A percentile compares a stretch with the other conserved stretches of the same genome.
phyloP scores from a whole-genome alignment of 1,140 invertebrate species.

The Panagrolaimus sp. region DNA sequence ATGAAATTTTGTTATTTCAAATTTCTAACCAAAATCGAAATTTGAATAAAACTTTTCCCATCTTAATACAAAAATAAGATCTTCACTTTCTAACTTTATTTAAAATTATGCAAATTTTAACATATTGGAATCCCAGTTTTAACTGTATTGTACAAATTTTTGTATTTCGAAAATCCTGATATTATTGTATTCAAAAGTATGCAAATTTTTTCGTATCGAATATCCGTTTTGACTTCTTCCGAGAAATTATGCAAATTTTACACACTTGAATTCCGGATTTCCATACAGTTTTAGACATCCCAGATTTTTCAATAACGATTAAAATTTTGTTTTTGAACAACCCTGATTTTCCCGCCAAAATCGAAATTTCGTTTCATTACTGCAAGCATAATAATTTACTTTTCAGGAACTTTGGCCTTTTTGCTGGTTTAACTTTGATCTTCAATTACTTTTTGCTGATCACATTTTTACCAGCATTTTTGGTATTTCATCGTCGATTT shows the following conservation, averaged over 20 bases:
- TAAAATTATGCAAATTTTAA: no score
- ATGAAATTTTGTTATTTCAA: no score
- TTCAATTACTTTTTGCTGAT: conserved; percentile 55
- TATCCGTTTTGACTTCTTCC: not conserved
- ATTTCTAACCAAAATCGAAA: no score
- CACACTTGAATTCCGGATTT: conserved; percentile 7
- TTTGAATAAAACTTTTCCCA: no score
- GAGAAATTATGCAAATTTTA: not conserved
- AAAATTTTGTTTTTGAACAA: conserved; percentile 8
- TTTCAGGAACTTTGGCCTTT: conserved; percentile 54
- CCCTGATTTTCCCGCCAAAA: not conserved
- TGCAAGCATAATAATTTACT: not conserved
- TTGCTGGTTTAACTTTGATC: conserved; percentile 56
- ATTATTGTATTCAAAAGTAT: no score
- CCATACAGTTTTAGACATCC: not conserved
- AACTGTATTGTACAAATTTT: no score
- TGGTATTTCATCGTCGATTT: conserved; percentile 46
- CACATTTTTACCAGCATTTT: conserved; percentile 52
- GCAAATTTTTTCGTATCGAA: no score
- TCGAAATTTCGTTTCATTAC: not conserved
- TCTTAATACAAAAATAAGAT: no score
- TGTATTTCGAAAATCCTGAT: no score
- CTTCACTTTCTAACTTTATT: no score
- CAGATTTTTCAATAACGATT: not conserved
- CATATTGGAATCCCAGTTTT: no score